These are phyloP conservation scores for Hylomyscus alleni DNA, from an alignment of 2,797 vertebrate species.

Conservation along the genomic window DNA sequence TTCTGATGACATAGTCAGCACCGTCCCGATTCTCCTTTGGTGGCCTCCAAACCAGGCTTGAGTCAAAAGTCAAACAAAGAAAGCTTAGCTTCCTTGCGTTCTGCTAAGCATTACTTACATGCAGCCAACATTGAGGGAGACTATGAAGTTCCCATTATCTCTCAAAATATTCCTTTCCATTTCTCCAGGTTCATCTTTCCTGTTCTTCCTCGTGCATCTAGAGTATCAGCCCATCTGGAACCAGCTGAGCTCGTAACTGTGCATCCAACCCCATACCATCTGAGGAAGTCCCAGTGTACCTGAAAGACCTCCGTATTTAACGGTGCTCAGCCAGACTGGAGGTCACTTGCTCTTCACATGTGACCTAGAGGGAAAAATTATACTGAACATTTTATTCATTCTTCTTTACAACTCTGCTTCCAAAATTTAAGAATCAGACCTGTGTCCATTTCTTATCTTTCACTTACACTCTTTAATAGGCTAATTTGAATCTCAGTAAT, in stretches of 20 bases:
- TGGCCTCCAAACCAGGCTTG: not conserved
- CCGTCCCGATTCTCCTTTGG: not conserved
- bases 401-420: not conserved
- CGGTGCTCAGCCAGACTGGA: not conserved
- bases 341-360: not conserved
- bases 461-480: not conserved
- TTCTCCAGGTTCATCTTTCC: not conserved
- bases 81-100: not conserved
- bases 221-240: not conserved
- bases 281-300: not conserved
- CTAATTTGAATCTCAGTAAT: not conserved
- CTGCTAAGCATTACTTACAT: not conserved
- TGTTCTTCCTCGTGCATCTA: not conserved
- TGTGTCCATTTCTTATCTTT: not conserved
- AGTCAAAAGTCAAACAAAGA: not conserved
- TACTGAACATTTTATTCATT: not conserved
- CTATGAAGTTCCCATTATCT: not conserved
- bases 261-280: not conserved
- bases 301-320: not conserved
- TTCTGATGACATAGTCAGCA: not conserved
- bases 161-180: slow-evolving; percentile 11
- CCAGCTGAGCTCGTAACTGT: not conserved
- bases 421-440: not conserved
- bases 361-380: not conserved
- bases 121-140: not conserved